phyloP scores from a whole-genome alignment of 2,113 vertebrate genomes.

The Alethe diademata region DNA sequence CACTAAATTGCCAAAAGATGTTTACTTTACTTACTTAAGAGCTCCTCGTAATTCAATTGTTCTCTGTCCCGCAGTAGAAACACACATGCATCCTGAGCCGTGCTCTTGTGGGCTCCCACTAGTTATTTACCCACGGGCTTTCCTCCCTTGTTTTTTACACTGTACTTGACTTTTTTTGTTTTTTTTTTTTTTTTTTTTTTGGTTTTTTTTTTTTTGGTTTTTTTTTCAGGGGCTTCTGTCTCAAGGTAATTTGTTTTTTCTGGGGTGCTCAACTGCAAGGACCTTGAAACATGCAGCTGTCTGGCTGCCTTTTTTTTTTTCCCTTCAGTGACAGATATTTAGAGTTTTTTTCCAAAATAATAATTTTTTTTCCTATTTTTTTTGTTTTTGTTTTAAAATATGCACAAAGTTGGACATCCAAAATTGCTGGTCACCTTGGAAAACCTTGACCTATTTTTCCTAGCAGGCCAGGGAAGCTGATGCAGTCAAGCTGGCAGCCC shows the following conservation, averaged over 20 bases:
- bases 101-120: constrained; percentile 17
- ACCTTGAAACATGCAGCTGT: background rate
- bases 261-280: background rate
- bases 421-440: background rate
- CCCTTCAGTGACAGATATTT: background rate
- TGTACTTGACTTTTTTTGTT: background rate
- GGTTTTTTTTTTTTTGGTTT: background rate
- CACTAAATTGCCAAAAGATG: constrained; percentile 53
- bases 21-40: constrained; percentile 65
- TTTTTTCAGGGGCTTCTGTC: background rate
- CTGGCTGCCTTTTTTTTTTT: background rate
- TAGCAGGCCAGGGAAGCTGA: background rate
- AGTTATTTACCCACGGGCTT: constrained; percentile 29
- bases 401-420: background rate
- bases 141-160: background rate
- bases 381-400: background rate
- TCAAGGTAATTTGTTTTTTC: background rate
- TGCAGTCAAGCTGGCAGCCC: constrained; percentile 6
- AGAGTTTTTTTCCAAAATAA: background rate
- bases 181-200: no score
- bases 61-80: constrained; percentile 37
- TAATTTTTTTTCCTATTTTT: fast-evolving
- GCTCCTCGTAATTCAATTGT: constrained; percentile 60
- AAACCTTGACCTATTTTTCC: constrained; percentile 48
- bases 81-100: constrained; percentile 41